phyloP scores from a whole-genome alignment of 2,113 vertebrate genomes.

The Nothocercus julius region DNA sequence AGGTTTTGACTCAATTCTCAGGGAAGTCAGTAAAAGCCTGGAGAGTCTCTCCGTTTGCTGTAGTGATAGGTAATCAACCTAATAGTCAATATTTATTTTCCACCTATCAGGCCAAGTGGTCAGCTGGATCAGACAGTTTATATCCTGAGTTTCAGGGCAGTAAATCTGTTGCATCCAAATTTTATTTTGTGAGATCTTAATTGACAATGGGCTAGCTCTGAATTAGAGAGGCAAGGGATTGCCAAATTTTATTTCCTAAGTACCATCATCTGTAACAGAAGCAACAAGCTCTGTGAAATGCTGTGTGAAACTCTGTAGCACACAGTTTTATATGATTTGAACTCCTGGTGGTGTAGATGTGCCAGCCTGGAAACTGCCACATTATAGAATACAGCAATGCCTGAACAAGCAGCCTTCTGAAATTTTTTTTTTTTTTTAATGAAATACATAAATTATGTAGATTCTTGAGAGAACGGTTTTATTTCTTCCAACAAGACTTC shows the following conservation, averaged over 20 bases:
- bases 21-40: background rate
- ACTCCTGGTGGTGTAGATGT: background rate
- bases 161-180: constrained; percentile 18
- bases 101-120: constrained; percentile 10
- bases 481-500: background rate
- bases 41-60: background rate
- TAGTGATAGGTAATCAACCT: background rate
- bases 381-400: background rate
- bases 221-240: background rate
- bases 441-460: background rate
- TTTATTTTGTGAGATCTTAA: background rate
- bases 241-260: background rate
- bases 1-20: background rate
- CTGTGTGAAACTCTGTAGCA: background rate
- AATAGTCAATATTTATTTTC: constrained; percentile 24
- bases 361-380: background rate
- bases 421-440: background rate
- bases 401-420: background rate
- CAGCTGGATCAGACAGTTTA: background rate
- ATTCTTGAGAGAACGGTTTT: background rate
- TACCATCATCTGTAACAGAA: background rate
- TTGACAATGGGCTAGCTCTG: background rate
- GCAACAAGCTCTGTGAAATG: background rate
- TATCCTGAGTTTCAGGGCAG: background rate
- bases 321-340: rapidly evolving